Conservation (phyloP, 2,888 invertebrate species). For the Mechanitis messenoides region DNA sequence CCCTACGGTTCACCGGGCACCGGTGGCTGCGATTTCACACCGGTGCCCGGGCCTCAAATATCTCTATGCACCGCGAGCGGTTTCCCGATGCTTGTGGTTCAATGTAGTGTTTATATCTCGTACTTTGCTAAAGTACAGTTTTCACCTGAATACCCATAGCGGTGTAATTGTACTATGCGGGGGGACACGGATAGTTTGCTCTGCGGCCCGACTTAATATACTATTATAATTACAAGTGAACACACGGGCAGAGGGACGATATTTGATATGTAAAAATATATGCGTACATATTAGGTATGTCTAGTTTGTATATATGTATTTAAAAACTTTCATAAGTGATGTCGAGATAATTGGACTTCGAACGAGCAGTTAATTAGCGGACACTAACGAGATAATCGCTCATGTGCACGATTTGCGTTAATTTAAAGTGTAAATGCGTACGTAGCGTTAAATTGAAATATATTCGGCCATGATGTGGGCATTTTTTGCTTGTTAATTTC, state of each 20-base stretch:
- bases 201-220: too few relatives aligned
- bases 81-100: too few relatives aligned
- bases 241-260: not conserved
- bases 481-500: constrained; percentile 52
- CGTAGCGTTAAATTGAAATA: constrained; percentile 67
- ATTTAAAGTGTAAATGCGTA: constrained; percentile 42
- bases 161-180: too few relatives aligned
- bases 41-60: too few relatives aligned
- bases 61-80: too few relatives aligned
- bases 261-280: constrained; percentile 5
- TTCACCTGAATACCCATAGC: too few relatives aligned
- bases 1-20: too few relatives aligned
- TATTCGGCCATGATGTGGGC: constrained; percentile 56
- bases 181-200: too few relatives aligned
- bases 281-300: not conserved
- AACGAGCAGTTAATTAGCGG: constrained; percentile 48
- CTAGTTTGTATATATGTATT: constrained; percentile 2
- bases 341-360: constrained; percentile 16
- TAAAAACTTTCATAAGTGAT: constrained; percentile 10
- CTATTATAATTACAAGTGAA: too few relatives aligned
- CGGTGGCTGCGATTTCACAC: too few relatives aligned
- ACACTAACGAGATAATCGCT: constrained; percentile 36
- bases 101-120: too few relatives aligned
- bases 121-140: too few relatives aligned
- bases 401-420: constrained; percentile 39